Evolutionary conservation across 2,888 invertebrate species (phyloP).

Genomic region (Patella caerulea): DNA sequence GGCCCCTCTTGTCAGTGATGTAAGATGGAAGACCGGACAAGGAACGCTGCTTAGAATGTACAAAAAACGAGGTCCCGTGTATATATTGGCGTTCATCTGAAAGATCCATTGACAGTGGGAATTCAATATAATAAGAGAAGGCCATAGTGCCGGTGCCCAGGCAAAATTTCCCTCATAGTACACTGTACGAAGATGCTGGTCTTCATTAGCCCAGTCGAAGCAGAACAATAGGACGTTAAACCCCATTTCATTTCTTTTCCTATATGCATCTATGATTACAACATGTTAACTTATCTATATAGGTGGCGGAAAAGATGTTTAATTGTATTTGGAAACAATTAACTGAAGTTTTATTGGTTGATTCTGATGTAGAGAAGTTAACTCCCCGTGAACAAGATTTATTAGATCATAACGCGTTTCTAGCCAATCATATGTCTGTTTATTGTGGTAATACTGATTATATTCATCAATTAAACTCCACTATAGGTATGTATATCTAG

Average conservation of each 20-base stretch:
- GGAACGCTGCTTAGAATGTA: too few species aligned
- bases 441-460: conserved; percentile 52
- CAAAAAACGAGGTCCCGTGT: too few species aligned
- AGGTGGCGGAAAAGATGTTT: conserved; percentile 66
- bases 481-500: background rate
- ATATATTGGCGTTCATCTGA: too few species aligned
- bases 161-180: too few species aligned
- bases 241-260: background rate
- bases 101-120: too few species aligned
- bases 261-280: background rate
- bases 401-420: conserved; percentile 55
- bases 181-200: too few species aligned
- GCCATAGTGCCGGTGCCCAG: too few species aligned
- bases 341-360: conserved; percentile 48
- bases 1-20: too few species aligned
- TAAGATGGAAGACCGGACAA: too few species aligned
- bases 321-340: conserved; percentile 57
- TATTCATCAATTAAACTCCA: conserved; percentile 1
- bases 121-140: too few species aligned
- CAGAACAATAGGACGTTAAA: too few species aligned
- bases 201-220: too few species aligned
- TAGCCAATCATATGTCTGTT: conserved; percentile 48
- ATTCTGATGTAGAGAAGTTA: conserved; percentile 24
- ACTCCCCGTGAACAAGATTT: conserved; percentile 38
- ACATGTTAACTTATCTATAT: conserved; percentile 11